A percentile compares a stretch with the other conserved stretches of the same genome.
These are phyloP conservation scores for Rambutsinella grinnellia DNA, from an alignment of 2,888 invertebrate genomes.

Conservation along the genomic window DNA sequence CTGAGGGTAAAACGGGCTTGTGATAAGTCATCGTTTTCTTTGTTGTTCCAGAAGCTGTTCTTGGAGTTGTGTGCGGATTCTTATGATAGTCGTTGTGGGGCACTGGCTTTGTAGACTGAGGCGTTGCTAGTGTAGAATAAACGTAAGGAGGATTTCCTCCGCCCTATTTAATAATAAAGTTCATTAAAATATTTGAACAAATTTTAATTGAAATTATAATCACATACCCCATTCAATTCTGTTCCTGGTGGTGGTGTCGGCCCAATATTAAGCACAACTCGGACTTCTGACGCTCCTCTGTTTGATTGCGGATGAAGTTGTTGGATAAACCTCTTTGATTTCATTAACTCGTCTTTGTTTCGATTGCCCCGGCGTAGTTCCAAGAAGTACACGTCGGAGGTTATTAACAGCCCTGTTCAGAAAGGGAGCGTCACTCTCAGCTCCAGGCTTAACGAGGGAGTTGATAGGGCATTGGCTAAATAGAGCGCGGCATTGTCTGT, in stretches of 20 bases:
- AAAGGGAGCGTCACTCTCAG: not conserved
- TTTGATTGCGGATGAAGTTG: slow-evolving; percentile 10
- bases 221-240: slow-evolving; percentile 3
- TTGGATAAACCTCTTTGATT: slow-evolving; percentile 30
- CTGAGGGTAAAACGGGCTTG: not conserved
- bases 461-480: slow-evolving; percentile 49
- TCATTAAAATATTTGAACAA: not conserved
- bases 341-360: slow-evolving; percentile 11
- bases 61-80: slow-evolving; percentile 1
- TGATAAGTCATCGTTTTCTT: slow-evolving; percentile 14
- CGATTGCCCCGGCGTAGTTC: slow-evolving; percentile 1
- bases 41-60: not conserved
- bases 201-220: not conserved
- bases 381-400: slow-evolving; percentile 36
- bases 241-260: slow-evolving; percentile 18
- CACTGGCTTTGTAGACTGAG: not conserved
- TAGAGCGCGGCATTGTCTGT: slow-evolving; percentile 47
- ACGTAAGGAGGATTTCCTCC: not conserved
- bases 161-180: not conserved
- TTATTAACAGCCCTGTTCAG: slow-evolving; percentile 49
- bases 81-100: not conserved
- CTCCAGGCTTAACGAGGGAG: slow-evolving; percentile 4
- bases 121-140: not conserved
- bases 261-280: slow-evolving; percentile 41
- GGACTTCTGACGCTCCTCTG: slow-evolving; percentile 34